Conservation (phyloP, 2,797 vertebrate species). For the Tapera naevia region DNA sequence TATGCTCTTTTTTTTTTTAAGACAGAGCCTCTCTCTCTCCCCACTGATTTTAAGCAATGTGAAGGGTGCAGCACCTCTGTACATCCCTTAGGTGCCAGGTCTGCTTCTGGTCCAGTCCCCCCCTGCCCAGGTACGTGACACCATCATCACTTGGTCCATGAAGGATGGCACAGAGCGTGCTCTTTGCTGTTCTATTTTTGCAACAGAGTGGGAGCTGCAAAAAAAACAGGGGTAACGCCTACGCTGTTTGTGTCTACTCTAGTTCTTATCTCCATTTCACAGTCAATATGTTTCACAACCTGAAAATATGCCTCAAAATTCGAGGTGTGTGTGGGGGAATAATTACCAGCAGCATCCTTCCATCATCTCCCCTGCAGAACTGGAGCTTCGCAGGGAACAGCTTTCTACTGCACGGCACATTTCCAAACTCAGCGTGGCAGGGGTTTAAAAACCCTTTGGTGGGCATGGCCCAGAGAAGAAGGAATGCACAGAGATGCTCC, state of each 20-base stretch:
- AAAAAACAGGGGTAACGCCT: background rate
- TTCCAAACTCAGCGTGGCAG: background rate
- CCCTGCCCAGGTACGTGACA: accelerated
- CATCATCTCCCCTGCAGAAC: background rate
- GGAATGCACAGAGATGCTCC: background rate
- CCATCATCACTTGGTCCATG: accelerated
- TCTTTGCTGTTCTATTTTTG: conserved; percentile 40
- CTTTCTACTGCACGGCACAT: accelerated
- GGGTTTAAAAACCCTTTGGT: background rate
- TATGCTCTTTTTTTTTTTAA: background rate
- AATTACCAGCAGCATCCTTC: background rate
- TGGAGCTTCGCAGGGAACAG: accelerated
- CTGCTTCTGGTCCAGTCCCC: background rate
- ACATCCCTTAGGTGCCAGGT: accelerated
- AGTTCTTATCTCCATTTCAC: conserved; percentile 27
- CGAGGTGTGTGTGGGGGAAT: accelerated
- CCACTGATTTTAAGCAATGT: accelerated
- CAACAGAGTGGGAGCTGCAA: conserved; percentile 37
- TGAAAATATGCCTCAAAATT: background rate
- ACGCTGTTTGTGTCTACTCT: conserved; percentile 44
- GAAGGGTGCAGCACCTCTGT: background rate
- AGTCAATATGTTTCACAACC: conserved; percentile 38
- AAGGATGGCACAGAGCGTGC: background rate
- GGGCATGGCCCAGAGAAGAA: background rate
- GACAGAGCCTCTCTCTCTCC: background rate